Percentiles rank a stretch among this genome's conserved stretches.
These are phyloP conservation scores for Lepus europaeus DNA, from an alignment of 2,113 vertebrate species.

Conservation along the genomic window DNA sequence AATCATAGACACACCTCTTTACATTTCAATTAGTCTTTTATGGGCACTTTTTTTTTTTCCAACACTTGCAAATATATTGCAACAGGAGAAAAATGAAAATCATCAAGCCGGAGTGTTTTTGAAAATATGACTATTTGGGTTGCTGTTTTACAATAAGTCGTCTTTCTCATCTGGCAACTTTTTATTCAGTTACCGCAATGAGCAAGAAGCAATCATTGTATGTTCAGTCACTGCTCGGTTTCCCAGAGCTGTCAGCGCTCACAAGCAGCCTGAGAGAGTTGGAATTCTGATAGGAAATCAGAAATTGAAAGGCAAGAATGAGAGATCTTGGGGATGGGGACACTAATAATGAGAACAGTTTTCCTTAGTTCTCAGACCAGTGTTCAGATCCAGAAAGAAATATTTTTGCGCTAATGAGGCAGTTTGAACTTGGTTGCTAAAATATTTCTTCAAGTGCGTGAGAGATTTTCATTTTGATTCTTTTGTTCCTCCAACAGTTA, in stretches of 20 bases:
- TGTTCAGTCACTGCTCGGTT: constrained; percentile 64
- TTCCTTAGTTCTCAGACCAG: constrained; percentile 64
- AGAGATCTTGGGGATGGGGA: constrained; percentile 38
- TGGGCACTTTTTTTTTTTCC: constrained; percentile 85
- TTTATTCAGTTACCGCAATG: constrained; percentile 49
- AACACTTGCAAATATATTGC: constrained; percentile 90
- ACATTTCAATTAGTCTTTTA: constrained; percentile 87
- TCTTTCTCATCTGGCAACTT: constrained; percentile 48
- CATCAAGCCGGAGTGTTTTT: constrained; percentile 69
- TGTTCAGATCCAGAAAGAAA: constrained; percentile 64
- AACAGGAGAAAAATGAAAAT: constrained; percentile 68
- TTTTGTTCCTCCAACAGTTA: constrained; percentile 84
- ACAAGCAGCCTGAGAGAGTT: constrained; percentile 69
- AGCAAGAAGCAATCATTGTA: constrained; percentile 4
- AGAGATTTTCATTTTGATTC: constrained; percentile 83
- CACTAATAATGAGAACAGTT: constrained; percentile 73
- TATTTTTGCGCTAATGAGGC: constrained; percentile 78
- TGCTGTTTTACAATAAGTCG: constrained; percentile 67
- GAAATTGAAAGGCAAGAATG: constrained; percentile 64
- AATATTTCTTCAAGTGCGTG: constrained; percentile 78
- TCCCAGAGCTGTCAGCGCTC: constrained; percentile 81
- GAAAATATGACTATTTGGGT: constrained; percentile 54
- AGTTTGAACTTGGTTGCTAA: constrained; percentile 85
- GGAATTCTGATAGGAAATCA: constrained; percentile 83
- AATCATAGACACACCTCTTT: constrained; percentile 85